Evolutionary conservation across 1,140 invertebrate species (phyloP), one percentile per base, ranked within the genome.

Genomic region (Drosophila varians): DNA sequence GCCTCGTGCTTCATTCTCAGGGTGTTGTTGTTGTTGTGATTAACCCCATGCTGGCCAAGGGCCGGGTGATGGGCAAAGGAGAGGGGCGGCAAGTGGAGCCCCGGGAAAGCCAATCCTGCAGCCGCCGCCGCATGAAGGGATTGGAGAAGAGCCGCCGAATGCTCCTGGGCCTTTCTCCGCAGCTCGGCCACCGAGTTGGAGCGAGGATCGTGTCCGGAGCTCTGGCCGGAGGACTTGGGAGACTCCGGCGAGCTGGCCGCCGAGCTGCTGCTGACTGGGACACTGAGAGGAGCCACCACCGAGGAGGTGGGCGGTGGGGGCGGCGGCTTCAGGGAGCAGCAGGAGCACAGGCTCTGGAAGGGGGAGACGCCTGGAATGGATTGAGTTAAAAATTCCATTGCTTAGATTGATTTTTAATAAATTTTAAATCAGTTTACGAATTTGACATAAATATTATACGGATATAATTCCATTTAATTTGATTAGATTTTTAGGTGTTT

Each of bases 91-190:
- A 94, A 90, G 36, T 92, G 92, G 2, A 94, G 72, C 0, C 93
- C 92, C 1, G 90, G 90, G 3, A 93, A 91, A 7, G 90, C 86
- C 43, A 91, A 34, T 9, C 90, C 90, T 55, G 55, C 92, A 79
- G 90, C 93, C 76, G 92, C 93, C 88, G 92, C 93, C 79, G 89
- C 92, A 60, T 94, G 95, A 19, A 96, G 91, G 14, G 94, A 95
- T 79, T 96, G 95, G 47, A 96, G 91, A 8, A 97, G 92, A 0
- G 96, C 96, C 0, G 97, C 96, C 1, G 96, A 96, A 90, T 98
- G 97, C 87, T 98, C 97, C 90, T 97, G 96, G 0, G 97, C 97
- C 90, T 98, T 98, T 19, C 97, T 93, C 9, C 97, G 93, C 6
- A 98, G 92, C 80, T 98, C 96, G 0, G 96, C 96, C 12, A 98